These are phyloP conservation scores for Synanceia verrucosa DNA, from an alignment of 2,797 vertebrate species.

Conservation along the genomic window DNA sequence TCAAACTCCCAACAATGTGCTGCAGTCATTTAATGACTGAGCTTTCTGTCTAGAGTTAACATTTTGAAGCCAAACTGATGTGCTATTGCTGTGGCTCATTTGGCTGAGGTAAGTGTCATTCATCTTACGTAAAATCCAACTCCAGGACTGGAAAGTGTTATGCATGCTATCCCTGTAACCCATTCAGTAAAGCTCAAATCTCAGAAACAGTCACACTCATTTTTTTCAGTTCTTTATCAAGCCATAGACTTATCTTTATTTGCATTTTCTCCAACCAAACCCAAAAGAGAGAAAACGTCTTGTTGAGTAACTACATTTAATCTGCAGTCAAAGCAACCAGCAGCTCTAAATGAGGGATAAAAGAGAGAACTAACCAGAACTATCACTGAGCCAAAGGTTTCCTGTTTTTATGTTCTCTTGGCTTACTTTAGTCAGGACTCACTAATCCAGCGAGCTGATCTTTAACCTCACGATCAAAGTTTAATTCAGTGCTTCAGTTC, in stretches of 20 bases:
- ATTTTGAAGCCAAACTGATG: neutral
- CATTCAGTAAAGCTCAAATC: neutral
- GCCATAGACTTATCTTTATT: neutral
- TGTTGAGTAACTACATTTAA: constrained; percentile 8
- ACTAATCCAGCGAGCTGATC: neutral
- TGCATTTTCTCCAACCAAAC: constrained; percentile 4
- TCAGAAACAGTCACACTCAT: neutral
- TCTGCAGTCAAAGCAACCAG: constrained; percentile 7
- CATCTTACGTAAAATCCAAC: neutral
- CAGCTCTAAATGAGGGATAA: constrained; percentile 39
- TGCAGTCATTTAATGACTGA: neutral
- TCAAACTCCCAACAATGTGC: neutral
- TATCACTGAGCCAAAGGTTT: constrained; percentile 31
- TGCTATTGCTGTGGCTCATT: neutral
- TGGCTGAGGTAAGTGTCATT: neutral
- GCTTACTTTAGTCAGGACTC: neutral
- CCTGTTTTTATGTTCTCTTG: constrained; percentile 10
- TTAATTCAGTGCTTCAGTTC: constrained; percentile 21
- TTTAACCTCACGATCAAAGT: constrained; percentile 26
- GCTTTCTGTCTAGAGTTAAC: neutral
- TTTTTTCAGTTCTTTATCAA: neutral
- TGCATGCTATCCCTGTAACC: neutral
- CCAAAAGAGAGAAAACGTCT: neutral
- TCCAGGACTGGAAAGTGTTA: neutral
- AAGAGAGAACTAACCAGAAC: constrained; percentile 15